Percentiles rank a stretch among this genome's conserved stretches.
These are phyloP conservation scores for Podarcis siculus DNA, from an alignment of 2,797 vertebrate genomes.

Conservation along the genomic window DNA sequence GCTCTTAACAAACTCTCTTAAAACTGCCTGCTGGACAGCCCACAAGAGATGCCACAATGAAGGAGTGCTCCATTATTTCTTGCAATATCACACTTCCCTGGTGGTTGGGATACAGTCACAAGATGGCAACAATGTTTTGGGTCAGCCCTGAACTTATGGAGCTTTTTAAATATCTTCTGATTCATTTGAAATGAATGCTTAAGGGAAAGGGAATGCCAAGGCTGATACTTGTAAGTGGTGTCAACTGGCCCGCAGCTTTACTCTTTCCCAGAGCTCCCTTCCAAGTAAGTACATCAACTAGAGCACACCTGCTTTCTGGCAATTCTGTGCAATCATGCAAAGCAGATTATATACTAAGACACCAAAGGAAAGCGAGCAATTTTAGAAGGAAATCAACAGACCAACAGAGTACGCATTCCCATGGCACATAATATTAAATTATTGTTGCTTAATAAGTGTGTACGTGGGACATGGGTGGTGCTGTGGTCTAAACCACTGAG, in stretches of 20 bases:
- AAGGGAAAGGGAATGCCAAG: conserved; percentile 5
- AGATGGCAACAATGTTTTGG: background rate
- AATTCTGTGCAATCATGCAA: conserved; percentile 29
- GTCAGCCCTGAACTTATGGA: background rate
- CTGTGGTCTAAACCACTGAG: too few relatives aligned
- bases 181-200: background rate
- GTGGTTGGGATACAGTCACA: too few relatives aligned
- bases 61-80: too few relatives aligned
- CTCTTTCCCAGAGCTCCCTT: conserved; percentile 20
- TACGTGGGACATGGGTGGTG: too few relatives aligned
- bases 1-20: too few relatives aligned
- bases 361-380: background rate
- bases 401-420: too few relatives aligned
- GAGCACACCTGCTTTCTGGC: conserved; percentile 18
- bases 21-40: too few relatives aligned
- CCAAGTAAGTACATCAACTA: background rate
- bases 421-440: too few relatives aligned
- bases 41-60: too few relatives aligned
- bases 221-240: conserved; percentile 17
- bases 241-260: background rate
- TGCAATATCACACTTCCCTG: too few relatives aligned
- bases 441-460: too few relatives aligned
- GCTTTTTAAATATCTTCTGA: background rate
- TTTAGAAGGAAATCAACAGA: background rate
- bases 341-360: background rate